Conservation (phyloP, 2,888 invertebrate species). For the Epirrhoe alternata region DNA sequence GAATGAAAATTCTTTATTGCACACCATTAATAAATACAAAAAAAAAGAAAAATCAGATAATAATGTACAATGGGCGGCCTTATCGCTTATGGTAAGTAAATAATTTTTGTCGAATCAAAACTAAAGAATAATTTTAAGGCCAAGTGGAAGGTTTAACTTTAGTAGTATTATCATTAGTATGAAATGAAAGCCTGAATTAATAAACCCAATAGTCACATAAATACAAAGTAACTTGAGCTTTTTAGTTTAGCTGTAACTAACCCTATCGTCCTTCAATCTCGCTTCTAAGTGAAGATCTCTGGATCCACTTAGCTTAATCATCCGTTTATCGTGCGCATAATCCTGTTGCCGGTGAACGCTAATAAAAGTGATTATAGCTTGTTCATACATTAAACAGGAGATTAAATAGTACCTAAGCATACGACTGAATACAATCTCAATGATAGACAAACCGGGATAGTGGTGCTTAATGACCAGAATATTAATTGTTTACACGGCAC, state of each 20-base stretch:
- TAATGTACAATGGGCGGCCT: too few species aligned
- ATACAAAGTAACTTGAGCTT: not conserved
- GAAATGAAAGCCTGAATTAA: too few species aligned
- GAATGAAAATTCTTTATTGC: too few species aligned
- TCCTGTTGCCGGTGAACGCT: slow-evolving; percentile 12
- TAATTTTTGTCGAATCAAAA: too few species aligned
- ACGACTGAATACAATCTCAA: slow-evolving; percentile 18
- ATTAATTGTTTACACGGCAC: not conserved
- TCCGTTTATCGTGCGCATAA: slow-evolving; percentile 26
- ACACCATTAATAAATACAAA: too few species aligned
- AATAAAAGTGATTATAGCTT: slow-evolving; percentile 31
- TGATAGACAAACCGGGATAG: slow-evolving; percentile 17
- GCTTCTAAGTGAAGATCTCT: slow-evolving; percentile 26
- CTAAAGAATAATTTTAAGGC: too few species aligned
- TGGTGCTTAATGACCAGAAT: not conserved
- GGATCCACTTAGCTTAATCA: slow-evolving; percentile 34
- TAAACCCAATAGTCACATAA: too few species aligned
- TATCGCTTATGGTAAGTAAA: too few species aligned
- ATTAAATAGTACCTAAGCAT: slow-evolving; percentile 23
- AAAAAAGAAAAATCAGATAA: too few species aligned
- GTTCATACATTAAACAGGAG: slow-evolving; percentile 32
- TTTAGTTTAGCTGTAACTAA: not conserved
- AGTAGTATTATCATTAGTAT: too few species aligned
- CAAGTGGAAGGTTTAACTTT: too few species aligned
- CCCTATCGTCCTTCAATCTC: not conserved